A percentile compares a stretch with the other conserved stretches of the same genome.
phyloP scores from a whole-genome alignment of 1,140 invertebrate genomes.

The Streblospio benedicti region DNA sequence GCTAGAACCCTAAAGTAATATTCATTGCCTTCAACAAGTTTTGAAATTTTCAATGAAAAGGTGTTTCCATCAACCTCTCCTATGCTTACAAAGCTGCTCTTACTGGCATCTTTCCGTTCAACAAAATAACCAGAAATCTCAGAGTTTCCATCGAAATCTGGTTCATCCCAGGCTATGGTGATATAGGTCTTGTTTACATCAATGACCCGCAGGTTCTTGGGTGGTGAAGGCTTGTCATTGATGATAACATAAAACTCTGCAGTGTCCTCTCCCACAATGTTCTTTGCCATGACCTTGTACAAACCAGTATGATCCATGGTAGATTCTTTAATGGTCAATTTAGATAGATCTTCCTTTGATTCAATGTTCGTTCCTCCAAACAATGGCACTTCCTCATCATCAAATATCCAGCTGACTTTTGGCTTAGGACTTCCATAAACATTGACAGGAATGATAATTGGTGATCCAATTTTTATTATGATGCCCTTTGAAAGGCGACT shows the following conservation, averaged over 20 bases:
- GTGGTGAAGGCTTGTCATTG: slow-evolving; percentile 48
- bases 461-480: slow-evolving; percentile 31
- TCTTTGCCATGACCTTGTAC: slow-evolving; percentile 65
- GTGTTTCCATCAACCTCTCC: slow-evolving; percentile 12
- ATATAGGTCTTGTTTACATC: slow-evolving; percentile 64
- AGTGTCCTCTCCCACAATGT: slow-evolving; percentile 73
- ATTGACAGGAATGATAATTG: slow-evolving; percentile 52
- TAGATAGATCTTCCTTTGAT: background rate
- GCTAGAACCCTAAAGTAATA: slow-evolving; percentile 93
- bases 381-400: slow-evolving; percentile 44
- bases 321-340: slow-evolving; percentile 50
- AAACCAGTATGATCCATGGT: slow-evolving; percentile 68
- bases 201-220: slow-evolving; percentile 48
- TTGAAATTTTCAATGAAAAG: slow-evolving; percentile 54
- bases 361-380: slow-evolving; percentile 14
- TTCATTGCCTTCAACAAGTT: slow-evolving; percentile 81
- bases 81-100: slow-evolving; percentile 15
- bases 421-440: slow-evolving; percentile 76
- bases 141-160: slow-evolving; percentile 41
- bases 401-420: slow-evolving; percentile 72
- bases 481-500: slow-evolving; percentile 30
- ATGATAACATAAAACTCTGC: slow-evolving; percentile 23
- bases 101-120: slow-evolving; percentile 2
- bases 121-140: slow-evolving; percentile 16
- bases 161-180: slow-evolving; percentile 54